Base-by-base conservation (phyloP, 2,797 vertebrate species). In the Gymnocypris eckloni region DNA sequence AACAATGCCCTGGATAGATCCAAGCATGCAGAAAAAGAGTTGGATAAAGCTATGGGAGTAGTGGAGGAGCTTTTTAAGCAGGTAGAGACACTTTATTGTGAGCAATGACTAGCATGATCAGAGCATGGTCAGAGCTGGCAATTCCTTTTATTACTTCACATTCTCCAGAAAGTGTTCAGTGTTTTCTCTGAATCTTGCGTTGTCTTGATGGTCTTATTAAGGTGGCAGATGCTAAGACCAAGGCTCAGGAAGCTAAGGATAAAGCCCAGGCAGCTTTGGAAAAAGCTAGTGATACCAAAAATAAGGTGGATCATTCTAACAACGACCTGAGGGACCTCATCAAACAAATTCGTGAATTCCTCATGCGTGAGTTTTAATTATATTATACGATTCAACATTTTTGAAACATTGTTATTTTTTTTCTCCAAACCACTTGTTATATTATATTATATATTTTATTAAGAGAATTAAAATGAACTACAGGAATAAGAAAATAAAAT, bases 241-340 rank as follows among this genome's bases (percentile, higher is more conserved):
- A 96, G 87, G 98, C 98, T 2, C 94, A 96, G 1, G 96, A 97
- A 79, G 98, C 98, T 0, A 96, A 96, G 79, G 93, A 94, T 78
- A 94, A 91, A 93, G 98, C 98, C 0, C 97, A 97, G 86, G 96
- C 94, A 0, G 97, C 96, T 45, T 93, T 99, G 91, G 96, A 98
- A 84, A 98, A 97, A 90, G 97, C 98, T 0, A 96, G 95, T 3
- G 94, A 96, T 92, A 97, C 96, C 88, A 97, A 97, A 89, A 96
- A 94, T 83, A 97, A 95, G 25, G 95, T 98, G 92, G 96, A 98
- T 86, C 96, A 93, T 88, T 98, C 98, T 90, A 99, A 98, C 92
- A 96, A 97, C 54, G 96, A 98, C 83, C 94, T 99, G 85, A 95
- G 97, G 84, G 97, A 98, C 90, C 97, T 99, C 79, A 99, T 99